Percentiles rank a stretch among this genome's conserved stretches.
These are phyloP conservation scores for Ichneumoninae sp. DNA, from an alignment of 2,888 invertebrate genomes.

Conservation along the genomic window DNA sequence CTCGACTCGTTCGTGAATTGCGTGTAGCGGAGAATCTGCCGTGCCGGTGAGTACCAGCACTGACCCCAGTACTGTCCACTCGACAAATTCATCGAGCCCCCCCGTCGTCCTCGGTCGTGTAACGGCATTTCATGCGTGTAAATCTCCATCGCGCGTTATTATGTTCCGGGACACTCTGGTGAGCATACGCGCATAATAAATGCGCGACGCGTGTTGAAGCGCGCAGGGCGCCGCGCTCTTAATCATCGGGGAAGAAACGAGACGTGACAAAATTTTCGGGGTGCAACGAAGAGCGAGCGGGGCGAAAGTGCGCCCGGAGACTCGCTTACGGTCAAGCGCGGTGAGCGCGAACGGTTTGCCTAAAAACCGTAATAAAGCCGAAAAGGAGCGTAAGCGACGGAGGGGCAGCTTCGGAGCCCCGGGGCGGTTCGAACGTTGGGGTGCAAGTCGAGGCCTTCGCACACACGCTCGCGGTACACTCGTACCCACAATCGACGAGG, in stretches of 20 bases:
- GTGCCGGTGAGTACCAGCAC: background rate
- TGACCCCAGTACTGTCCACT: constrained; percentile 40
- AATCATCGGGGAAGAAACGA: constrained; percentile 31
- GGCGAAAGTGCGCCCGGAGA: constrained; percentile 28
- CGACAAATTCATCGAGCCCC: constrained; percentile 57
- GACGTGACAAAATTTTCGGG: background rate
- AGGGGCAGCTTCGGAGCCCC: constrained; percentile 22
- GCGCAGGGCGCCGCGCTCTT: constrained; percentile 22
- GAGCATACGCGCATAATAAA: constrained; percentile 47
- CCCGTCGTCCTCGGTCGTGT: constrained; percentile 53
- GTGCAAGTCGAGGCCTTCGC: constrained; percentile 32
- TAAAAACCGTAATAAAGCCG: constrained; percentile 65
- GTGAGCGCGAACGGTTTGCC: constrained; percentile 70
- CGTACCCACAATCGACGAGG: background rate
- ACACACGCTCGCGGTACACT: background rate
- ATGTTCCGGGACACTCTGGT: constrained; percentile 29
- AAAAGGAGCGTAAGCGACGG: constrained; percentile 41
- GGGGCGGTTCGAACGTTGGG: constrained; percentile 44
- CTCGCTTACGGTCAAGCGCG: constrained; percentile 68
- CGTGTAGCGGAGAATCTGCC: background rate
- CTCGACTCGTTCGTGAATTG: background rate
- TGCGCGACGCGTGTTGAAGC: constrained; percentile 49
- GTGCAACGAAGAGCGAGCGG: constrained; percentile 60
- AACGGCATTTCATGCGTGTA: constrained; percentile 66
- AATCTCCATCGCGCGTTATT: constrained; percentile 56